phyloP scores from a whole-genome alignment of 2,113 vertebrate species.

The Columbina picui region DNA sequence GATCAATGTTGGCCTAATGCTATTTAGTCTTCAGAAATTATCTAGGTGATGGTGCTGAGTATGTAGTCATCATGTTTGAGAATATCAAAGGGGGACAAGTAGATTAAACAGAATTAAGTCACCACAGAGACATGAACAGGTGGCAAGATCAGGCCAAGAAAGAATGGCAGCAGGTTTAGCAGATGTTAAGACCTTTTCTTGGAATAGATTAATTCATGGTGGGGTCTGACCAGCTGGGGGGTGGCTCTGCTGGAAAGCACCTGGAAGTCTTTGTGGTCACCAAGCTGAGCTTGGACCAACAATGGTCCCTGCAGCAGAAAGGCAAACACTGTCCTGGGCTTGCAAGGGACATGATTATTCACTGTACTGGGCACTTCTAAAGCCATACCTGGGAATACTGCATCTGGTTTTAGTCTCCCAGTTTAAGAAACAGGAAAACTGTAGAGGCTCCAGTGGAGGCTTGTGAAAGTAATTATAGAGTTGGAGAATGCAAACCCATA shows the following conservation, averaged over 20 bases:
- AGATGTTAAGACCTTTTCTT: neutral
- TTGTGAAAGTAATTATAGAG: neutral
- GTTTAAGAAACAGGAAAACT: neutral
- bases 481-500: neutral
- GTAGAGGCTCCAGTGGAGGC: neutral
- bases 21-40: neutral
- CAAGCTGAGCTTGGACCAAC: neutral
- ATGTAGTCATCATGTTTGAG: neutral
- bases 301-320: neutral
- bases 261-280: neutral
- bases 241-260: neutral
- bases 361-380: neutral
- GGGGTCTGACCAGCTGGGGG: neutral
- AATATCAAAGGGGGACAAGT: neutral
- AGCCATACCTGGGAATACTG: neutral
- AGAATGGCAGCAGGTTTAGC: neutral
- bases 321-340: neutral
- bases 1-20: neutral
- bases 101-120: neutral
- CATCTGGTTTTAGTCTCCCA: neutral
- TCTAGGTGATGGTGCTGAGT: neutral
- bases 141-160: neutral
- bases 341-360: neutral
- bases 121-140: rapidly evolving
- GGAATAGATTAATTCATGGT: neutral